Conservation (phyloP, 1,140 invertebrate species). For the Acromyrmex echinatior region DNA sequence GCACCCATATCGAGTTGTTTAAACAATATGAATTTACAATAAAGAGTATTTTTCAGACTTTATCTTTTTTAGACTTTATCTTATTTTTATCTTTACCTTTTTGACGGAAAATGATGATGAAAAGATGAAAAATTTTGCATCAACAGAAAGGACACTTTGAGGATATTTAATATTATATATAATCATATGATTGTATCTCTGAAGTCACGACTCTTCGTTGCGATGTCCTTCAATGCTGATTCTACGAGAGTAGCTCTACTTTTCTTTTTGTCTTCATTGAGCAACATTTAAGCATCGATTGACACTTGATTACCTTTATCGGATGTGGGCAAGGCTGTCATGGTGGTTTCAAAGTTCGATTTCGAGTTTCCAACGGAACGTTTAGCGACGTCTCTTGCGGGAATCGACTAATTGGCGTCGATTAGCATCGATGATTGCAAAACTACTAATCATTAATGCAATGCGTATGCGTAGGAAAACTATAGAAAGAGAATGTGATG, state of each 20-base stretch:
- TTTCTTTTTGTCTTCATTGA: slow-evolving; percentile 47
- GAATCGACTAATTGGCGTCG: slow-evolving; percentile 20
- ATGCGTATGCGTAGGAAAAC: slow-evolving; percentile 25
- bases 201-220: slow-evolving; percentile 7
- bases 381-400: slow-evolving; percentile 21
- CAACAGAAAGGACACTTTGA: neutral
- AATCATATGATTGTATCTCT: neutral
- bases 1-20: too few species aligned
- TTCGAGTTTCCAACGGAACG: slow-evolving; percentile 22
- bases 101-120: too few species aligned
- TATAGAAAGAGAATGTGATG: neutral
- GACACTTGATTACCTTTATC: slow-evolving; percentile 36
- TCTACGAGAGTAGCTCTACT: slow-evolving; percentile 1
- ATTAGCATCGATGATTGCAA: slow-evolving; percentile 47
- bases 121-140: too few species aligned
- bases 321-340: slow-evolving; percentile 39
- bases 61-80: too few species aligned
- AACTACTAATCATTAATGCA: slow-evolving; percentile 39
- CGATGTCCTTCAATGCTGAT: slow-evolving; percentile 17
- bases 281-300: slow-evolving; percentile 35
- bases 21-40: too few species aligned
- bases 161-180: neutral
- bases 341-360: slow-evolving; percentile 38
- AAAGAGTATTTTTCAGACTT: too few species aligned
- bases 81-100: too few species aligned